Evolutionary conservation across 2,113 vertebrate species (phyloP), one percentile per base, ranked within the genome.

Genomic region (Butorides virescens): DNA sequence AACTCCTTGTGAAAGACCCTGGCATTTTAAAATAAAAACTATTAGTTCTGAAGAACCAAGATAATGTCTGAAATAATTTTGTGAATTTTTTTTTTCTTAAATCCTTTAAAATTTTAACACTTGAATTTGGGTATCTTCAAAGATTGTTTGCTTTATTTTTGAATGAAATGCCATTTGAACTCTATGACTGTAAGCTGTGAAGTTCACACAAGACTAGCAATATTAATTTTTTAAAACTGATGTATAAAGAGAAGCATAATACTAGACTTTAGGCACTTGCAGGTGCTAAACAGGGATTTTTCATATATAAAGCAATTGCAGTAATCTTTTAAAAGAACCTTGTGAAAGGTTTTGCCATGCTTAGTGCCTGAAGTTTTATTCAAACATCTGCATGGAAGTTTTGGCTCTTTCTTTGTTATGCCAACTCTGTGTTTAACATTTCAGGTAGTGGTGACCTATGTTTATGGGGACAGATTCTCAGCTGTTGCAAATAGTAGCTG

Each of bases 341-440:
- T 89, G 85, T 85, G 68, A 95, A 82, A 86, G 70, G 8, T 86
- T 86, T 93, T 92, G 75, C 72, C 89, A 70, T 95, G 90, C 93
- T 91, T 88, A 65, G 36, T 96, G 86, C 80, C 78, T 83, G 88
- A 63, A 58, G 32, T 58, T 88, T 84, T 68, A 59, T 85, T 95
- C 52, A n/a, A 82, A 93, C 17, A 76, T 37, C 37, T 82, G 77
- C 87, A 90, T 95, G 95, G 85, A 56, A 19, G 26, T 56, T 75
- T 95, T 75, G 29, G n/a, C 46, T 71, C 47, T 83, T 63, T 72
- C 55, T 92, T 72, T 92, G 61, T 72, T 93, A 79, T 91, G 66
- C 61, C 30, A 73, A 7, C 32, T 68, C 46, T 62, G 59, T 80
- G 47, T 81, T 71, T 68, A 78, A 21, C 21, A 22, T 78, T 87